Conservation (phyloP, 35 echinoderm and acorn worm genomes). For the Eucidaris tribuloides region DNA sequence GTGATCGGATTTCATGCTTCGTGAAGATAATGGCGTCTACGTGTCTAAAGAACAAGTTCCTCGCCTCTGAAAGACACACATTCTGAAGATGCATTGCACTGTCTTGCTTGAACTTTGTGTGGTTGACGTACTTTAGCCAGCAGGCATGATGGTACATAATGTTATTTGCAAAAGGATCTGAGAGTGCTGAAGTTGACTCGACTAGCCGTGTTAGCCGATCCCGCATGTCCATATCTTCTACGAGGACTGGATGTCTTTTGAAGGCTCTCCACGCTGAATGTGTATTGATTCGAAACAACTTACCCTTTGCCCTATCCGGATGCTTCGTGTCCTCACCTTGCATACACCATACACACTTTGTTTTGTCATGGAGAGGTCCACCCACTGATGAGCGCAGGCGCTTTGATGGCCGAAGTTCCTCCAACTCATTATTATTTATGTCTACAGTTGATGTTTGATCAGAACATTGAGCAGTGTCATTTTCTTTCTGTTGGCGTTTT, state of each 20-base stretch:
- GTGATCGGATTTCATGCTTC: not conserved
- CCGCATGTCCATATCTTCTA: slow-evolving; percentile 12
- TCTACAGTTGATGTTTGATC: not conserved
- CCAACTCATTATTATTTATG: not conserved
- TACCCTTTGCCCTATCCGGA: not conserved
- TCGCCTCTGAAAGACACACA: not conserved
- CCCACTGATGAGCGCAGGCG: not conserved
- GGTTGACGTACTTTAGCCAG: not conserved
- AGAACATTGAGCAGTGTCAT: not conserved
- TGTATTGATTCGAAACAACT: slow-evolving; percentile 16
- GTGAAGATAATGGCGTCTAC: not conserved
- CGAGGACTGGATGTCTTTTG: slow-evolving; percentile 6
- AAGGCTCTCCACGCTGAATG: slow-evolving; percentile 9
- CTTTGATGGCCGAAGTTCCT: not conserved
- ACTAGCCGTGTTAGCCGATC: not conserved
- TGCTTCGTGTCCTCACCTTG: slow-evolving; percentile 11
- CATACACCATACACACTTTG: slow-evolving; percentile 21
- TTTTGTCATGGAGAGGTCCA: slow-evolving; percentile 30
- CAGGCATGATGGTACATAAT: slow-evolving; percentile 34
- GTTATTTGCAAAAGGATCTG: slow-evolving; percentile 13
- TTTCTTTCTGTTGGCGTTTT: not conserved
- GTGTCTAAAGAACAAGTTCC: slow-evolving; percentile 2
- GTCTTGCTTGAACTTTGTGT: not conserved
- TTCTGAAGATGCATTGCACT: slow-evolving; percentile 7
- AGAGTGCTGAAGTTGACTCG: slow-evolving; percentile 16